Conservation (phyloP, 2,888 invertebrate species). For the Euclidia mi region DNA sequence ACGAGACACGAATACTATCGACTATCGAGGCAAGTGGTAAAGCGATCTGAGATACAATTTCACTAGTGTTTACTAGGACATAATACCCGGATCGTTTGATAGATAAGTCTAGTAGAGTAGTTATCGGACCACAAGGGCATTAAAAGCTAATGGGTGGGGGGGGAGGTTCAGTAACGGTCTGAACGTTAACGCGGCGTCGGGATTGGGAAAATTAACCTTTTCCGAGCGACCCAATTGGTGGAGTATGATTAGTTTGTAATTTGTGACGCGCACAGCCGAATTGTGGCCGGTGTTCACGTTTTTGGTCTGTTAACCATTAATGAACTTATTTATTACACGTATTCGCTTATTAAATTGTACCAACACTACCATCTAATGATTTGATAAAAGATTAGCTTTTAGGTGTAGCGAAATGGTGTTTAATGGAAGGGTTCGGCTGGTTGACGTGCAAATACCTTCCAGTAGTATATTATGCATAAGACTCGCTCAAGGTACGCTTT, state of each 20-base stretch:
- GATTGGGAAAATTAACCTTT: conserved; percentile 86
- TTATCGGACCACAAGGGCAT: conserved; percentile 85
- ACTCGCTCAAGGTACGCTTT: conserved; percentile 15
- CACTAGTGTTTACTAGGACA: conserved; percentile 72
- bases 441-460: conserved; percentile 18
- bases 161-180: conserved; percentile 76
- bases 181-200: conserved; percentile 73
- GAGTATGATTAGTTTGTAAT: conserved; percentile 86
- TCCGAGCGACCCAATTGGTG: conserved; percentile 81
- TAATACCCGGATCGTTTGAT: conserved; percentile 76
- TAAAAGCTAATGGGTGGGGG: conserved; percentile 87
- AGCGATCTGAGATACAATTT: conserved; percentile 57
- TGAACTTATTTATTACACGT: conserved; percentile 46
- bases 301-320: conserved; percentile 56
- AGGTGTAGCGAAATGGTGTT: conserved; percentile 11
- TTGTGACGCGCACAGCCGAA: conserved; percentile 71
- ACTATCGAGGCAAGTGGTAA: conserved; percentile 26
- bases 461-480: conserved; percentile 25
- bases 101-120: conserved; percentile 83
- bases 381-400: conserved; percentile 27
- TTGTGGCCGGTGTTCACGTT: conserved; percentile 62
- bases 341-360: conserved; percentile 41
- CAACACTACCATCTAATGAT: conserved; percentile 21
- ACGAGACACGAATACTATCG: conserved; percentile 24
- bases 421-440: conserved; percentile 22